Evolutionary conservation across 2,888 invertebrate species (phyloP).

Genomic region (Cyclophora albipunctata): DNA sequence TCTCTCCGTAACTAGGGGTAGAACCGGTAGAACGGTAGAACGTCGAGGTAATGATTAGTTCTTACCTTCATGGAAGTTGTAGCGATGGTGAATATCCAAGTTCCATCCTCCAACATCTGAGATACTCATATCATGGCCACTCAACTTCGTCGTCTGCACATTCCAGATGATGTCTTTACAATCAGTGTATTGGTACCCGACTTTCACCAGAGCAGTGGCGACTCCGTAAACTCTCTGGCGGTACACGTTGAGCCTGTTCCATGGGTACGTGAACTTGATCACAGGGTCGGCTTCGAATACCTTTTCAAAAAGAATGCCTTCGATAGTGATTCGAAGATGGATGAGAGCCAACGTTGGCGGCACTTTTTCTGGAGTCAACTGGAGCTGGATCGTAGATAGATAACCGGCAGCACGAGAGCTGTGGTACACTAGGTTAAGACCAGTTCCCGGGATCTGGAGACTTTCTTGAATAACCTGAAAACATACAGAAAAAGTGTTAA

Average conservation of each 20-base stretch:
- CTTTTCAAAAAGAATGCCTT: constrained; percentile 94
- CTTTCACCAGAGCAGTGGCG: constrained; percentile 94
- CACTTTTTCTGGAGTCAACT: constrained; percentile 89
- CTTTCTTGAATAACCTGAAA: constrained; percentile 92
- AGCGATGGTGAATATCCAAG: constrained; percentile 96
- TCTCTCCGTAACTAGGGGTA: constrained; percentile 10
- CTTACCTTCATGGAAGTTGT: constrained; percentile 96
- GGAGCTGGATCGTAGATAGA: constrained; percentile 92
- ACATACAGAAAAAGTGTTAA: too few relatives aligned
- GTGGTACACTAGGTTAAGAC: constrained; percentile 96
- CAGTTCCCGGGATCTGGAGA: constrained; percentile 94
- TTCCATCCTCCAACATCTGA: constrained; percentile 99
- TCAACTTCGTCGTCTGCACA: constrained; percentile 94
- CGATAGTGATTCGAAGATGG: constrained; percentile 93
- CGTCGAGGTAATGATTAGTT: too few relatives aligned
- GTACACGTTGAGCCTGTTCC: constrained; percentile 97
- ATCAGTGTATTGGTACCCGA: constrained; percentile 96
- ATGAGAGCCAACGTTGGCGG: constrained; percentile 89
- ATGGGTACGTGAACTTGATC: constrained; percentile 97
- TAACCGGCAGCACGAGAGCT: constrained; percentile 96
- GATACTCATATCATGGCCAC: constrained; percentile 97
- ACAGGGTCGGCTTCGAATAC: constrained; percentile 97
- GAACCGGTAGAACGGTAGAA: constrained; percentile 1
- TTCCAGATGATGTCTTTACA: constrained; percentile 97
- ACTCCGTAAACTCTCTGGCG: constrained; percentile 97